These are phyloP conservation scores for Loris lydekkerianus DNA, from an alignment of 2,797 vertebrate species.

Conservation along the genomic window DNA sequence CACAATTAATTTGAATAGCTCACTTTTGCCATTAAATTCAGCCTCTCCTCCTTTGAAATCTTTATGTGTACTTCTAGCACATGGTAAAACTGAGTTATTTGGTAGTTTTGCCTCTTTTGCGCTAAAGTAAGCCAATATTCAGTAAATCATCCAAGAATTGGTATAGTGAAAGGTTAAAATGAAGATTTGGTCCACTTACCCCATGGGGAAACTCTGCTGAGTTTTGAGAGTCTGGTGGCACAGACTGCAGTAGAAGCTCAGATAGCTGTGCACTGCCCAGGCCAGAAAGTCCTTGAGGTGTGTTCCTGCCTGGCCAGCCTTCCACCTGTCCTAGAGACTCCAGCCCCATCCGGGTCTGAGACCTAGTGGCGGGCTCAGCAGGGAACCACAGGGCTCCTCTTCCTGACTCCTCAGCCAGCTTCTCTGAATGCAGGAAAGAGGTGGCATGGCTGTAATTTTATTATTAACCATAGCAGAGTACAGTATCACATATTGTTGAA, in stretches of 20 bases:
- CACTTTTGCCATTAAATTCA: slow-evolving; percentile 54
- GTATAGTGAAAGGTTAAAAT: background rate
- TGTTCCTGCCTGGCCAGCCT: background rate
- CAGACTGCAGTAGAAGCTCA: background rate
- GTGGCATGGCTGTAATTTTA: background rate
- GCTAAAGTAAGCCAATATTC: background rate
- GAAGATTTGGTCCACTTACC: background rate
- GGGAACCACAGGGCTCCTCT: background rate
- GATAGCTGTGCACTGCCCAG: background rate
- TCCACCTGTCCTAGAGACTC: background rate
- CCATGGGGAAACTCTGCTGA: background rate
- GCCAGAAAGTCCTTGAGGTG: background rate
- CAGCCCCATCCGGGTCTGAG: background rate
- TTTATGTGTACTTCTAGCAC: background rate
- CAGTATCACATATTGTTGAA: background rate
- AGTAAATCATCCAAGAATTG: background rate
- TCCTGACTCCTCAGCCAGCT: background rate
- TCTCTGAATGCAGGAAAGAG: background rate
- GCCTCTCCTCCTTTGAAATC: slow-evolving; percentile 6
- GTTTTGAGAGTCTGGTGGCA: background rate
- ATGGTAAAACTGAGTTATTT: slow-evolving; percentile 13
- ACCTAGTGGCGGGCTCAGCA: slow-evolving; percentile 1
- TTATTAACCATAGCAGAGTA: background rate
- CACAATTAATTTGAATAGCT: slow-evolving; percentile 18
- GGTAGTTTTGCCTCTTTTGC: slow-evolving; percentile 4